A percentile compares a stretch with the other conserved stretches of the same genome.
Evolutionary conservation across 1,140 invertebrate genomes (phyloP).

Genomic region (Drosophila saltans): DNA sequence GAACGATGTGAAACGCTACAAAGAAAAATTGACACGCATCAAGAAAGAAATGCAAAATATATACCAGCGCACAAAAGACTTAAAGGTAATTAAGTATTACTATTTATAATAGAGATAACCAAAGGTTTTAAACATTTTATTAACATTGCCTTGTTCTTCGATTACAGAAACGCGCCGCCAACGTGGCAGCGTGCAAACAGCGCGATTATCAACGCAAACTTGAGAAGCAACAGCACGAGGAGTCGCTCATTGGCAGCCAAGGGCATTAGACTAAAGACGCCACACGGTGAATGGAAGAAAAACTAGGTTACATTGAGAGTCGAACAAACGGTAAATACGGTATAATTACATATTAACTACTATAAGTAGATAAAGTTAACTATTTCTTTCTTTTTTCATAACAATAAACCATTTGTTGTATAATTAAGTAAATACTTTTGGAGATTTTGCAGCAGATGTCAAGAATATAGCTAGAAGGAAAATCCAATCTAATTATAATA

Average conservation of each 20-base stretch:
- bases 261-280: slow-evolving; percentile 21
- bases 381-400: slow-evolving; percentile 23
- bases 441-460: slow-evolving; percentile 45
- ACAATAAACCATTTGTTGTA: slow-evolving; percentile 28
- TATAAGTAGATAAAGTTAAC: slow-evolving; percentile 27
- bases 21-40: slow-evolving; percentile 73
- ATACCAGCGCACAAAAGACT: slow-evolving; percentile 74
- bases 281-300: slow-evolving; percentile 4
- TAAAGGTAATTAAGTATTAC: slow-evolving; percentile 64
- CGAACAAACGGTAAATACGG: slow-evolving; percentile 39
- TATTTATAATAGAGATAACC: slow-evolving; percentile 31
- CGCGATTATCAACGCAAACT: slow-evolving; percentile 76
- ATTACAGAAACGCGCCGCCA: slow-evolving; percentile 78
- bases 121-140: slow-evolving; percentile 40
- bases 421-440: slow-evolving; percentile 63
- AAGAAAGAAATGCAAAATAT: slow-evolving; percentile 79
- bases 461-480: slow-evolving; percentile 32
- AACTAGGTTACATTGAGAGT: slow-evolving; percentile 42
- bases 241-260: slow-evolving; percentile 72
- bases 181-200: slow-evolving; percentile 73
- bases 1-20: slow-evolving; percentile 70
- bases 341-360: slow-evolving; percentile 24
- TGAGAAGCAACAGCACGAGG: slow-evolving; percentile 78
- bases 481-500: slow-evolving; percentile 14
- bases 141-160: slow-evolving; percentile 40